Base-by-base conservation (phyloP, 2,113 vertebrate genomes). In the Mustelus asterias region DNA sequence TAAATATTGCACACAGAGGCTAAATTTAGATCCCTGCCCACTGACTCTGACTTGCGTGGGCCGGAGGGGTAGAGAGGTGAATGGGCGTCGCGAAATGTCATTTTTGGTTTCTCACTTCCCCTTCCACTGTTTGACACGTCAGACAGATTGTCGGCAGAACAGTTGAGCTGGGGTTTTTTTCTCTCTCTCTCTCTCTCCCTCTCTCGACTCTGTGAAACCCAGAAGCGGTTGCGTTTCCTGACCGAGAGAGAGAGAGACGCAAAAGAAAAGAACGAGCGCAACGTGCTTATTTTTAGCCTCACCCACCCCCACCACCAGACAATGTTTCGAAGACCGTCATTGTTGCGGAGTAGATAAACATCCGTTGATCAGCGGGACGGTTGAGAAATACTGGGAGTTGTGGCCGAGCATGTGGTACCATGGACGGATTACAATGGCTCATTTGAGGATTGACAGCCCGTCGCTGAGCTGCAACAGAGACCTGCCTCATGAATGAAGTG, bases 71-170 rank as follows among this genome's bases (percentile, higher is more conserved):
- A 37, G 89, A 63, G 89, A 93, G 14, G 89, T 93, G 89, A 93
- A 65, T 65, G 89, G 60, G 58, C 60, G 89, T 22, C n/a, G 60
- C 22, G 58, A 93, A 93, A 65, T 93, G 89, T 63, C 89, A 93
- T 93, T 65, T 65, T 93, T 93, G 89, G 89, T 93, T 65, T 93
- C 60, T 37, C 89, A 93, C 89, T 93, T 93, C 89, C 60, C 65
- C 89, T 93, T 93, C 89, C 89, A 65, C 58, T 37, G 60, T 65
- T 33, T 92, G 88, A 18, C 54, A 63, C 54, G 5, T n/a, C 29
- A 37, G 88, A 63, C 33, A 63, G 4, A n/a, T 92, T 37, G 58
- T 20, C 89, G 2, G 11, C 16, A 9, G n/a, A 93, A 67, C n/a
- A 37, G 33, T n/a, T 20, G 3, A 90, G 13, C 13, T 33, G 26